Evolutionary conservation across 2,113 vertebrate genomes (phyloP).

Genomic region (Amphilophus citrinellus): DNA sequence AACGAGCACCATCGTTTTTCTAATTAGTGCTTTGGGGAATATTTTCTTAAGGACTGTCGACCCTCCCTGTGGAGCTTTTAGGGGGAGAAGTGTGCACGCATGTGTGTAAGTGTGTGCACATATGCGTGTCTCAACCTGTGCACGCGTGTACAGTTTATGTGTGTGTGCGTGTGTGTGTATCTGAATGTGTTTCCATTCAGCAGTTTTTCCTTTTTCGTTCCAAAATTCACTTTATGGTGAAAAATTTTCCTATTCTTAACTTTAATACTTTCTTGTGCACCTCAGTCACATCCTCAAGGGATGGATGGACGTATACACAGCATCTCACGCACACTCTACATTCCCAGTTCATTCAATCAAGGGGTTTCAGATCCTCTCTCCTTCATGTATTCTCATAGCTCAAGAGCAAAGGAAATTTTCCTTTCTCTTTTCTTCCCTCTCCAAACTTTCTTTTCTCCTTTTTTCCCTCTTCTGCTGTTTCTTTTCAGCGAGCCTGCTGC

Average conservation of each 20-base stretch:
- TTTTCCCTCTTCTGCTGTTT: slow-evolving; percentile 78
- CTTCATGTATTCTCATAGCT: slow-evolving; percentile 68
- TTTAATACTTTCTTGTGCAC: slow-evolving; percentile 7
- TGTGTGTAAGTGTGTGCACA: slow-evolving; percentile 13
- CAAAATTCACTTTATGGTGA: slow-evolving; percentile 21
- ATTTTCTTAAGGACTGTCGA: slow-evolving; percentile 82
- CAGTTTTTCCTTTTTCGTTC: slow-evolving; percentile 32
- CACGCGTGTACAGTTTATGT: slow-evolving; percentile 20
- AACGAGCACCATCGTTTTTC: slow-evolving; percentile 85
- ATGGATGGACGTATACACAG: slow-evolving; percentile 35
- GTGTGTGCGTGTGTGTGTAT: slow-evolving; percentile 9
- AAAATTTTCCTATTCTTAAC: neutral
- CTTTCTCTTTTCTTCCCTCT: slow-evolving; percentile 79
- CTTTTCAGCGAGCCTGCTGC: slow-evolving; percentile 78
- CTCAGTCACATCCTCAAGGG: slow-evolving; percentile 29
- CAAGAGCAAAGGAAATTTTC: slow-evolving; percentile 76
- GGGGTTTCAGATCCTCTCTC: slow-evolving; percentile 65
- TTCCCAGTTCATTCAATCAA: slow-evolving; percentile 71
- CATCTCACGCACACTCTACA: slow-evolving; percentile 29
- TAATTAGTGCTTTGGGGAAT: slow-evolving; percentile 88
- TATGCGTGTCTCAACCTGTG: slow-evolving; percentile 19
- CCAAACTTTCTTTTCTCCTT: slow-evolving; percentile 78
- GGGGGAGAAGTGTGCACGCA: slow-evolving; percentile 20
- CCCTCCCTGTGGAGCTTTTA: slow-evolving; percentile 78
- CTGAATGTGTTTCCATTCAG: slow-evolving; percentile 19